Evolutionary conservation across 2,888 invertebrate genomes (phyloP), one percentile per base, ranked within the genome.

Genomic region (Tetragnatha montana): DNA sequence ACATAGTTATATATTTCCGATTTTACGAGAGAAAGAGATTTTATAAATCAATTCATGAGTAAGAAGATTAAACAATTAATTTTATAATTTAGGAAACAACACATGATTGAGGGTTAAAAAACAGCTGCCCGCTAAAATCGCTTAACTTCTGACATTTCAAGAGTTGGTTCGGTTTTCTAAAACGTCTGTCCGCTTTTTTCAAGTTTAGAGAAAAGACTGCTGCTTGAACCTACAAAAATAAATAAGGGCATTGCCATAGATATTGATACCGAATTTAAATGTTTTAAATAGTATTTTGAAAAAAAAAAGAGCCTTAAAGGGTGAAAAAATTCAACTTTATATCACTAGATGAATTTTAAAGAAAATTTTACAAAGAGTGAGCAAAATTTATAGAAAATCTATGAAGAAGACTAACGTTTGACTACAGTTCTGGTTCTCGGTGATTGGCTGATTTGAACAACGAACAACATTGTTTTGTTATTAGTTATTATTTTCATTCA

Each of bases 91-190:
- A 35, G 35, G 35, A 35, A n/a, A 6, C 8, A 49, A 76, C 17
- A 17, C 19, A 76, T n/a, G n/a, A n/a, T 76, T 76, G 76, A 50
- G 50, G n/a, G 19, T 76, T 78, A 21, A 78, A 70, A 85, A 76
- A 85, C 85, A 89, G 80, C 80, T 89, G 85, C 81, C 35, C 85
- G 79, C 85, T 70, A 85, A 81, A 60, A 83, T 14, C 69, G 47
- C 80, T 89, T 89, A 81, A 89, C 89, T 85, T 89, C 74, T 89
- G 85, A 89, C 89, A 88, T 88, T 88, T 88, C 79, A 88, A n/a
- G 88, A 76, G 49, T 60, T 60, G 60, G 60, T 60, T 60, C 60
- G 60, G 60, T 60, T 60, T 60, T 60, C 60, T 17, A 60, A 60
- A 60, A 60, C 60, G 35, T 35, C 35, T 35, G 35, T 35, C 35